phyloP scores from a whole-genome alignment of 2,113 vertebrate genomes.

The Sylvilagus bachmani region DNA sequence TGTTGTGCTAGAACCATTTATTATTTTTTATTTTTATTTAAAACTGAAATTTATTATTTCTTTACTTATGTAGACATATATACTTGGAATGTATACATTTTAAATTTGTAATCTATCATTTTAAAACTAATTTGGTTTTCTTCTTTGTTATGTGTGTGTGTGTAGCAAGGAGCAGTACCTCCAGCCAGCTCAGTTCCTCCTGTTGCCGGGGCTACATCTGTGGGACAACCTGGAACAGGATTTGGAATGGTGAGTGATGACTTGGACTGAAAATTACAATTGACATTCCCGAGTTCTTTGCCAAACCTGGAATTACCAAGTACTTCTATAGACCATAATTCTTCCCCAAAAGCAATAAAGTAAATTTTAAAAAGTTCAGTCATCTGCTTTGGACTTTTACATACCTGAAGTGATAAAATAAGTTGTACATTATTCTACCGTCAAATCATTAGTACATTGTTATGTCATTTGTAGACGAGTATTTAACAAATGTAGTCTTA shows the following conservation, averaged over 20 bases:
- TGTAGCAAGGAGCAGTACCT: slow-evolving; percentile 89
- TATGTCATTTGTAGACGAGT: not conserved
- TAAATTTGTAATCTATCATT: slow-evolving; percentile 41
- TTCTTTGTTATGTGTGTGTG: not conserved
- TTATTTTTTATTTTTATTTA: not conserved
- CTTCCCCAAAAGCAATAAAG: not conserved
- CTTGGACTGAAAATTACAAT: not conserved
- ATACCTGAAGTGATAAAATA: not conserved
- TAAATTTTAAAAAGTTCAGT: slow-evolving; percentile 13
- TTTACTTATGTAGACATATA: not conserved
- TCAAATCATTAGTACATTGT: not conserved
- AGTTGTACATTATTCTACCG: not conserved
- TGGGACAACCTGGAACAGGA: slow-evolving; percentile 91
- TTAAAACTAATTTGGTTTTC: slow-evolving; percentile 62
- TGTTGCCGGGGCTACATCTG: slow-evolving; percentile 85
- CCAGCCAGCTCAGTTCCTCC: slow-evolving; percentile 89
- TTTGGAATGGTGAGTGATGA: slow-evolving; percentile 94
- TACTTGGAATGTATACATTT: not conserved
- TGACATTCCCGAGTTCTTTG: not conserved
- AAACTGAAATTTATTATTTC: not conserved
- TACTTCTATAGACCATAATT: not conserved
- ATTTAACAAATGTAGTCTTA: not conserved
- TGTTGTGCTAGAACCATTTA: not conserved
- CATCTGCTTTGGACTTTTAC: not conserved
- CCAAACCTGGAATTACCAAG: not conserved